Evolutionary conservation across 2,113 vertebrate genomes (phyloP).

Genomic region (Phoenicopterus ruber): DNA sequence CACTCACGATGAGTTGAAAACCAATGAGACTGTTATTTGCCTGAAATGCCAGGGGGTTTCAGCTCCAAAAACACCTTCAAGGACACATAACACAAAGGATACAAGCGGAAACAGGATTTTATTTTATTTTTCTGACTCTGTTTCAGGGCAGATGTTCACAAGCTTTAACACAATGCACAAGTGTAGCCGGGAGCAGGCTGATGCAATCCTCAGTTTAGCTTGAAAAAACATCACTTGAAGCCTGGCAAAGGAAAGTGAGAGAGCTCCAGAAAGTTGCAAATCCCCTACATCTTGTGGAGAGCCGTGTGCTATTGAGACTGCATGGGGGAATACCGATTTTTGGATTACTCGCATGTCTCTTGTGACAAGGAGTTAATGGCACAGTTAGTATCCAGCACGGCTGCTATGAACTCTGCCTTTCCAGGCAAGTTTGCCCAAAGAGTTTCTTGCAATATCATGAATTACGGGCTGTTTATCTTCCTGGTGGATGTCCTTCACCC

Average conservation of each 20-base stretch:
- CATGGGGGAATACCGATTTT: background rate
- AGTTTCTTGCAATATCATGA: background rate
- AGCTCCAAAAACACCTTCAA: background rate
- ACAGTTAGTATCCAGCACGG: background rate
- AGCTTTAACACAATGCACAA: too few relatives aligned
- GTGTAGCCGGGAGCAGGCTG: background rate
- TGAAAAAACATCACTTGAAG: background rate
- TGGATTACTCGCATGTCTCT: fast-evolving
- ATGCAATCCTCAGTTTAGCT: background rate
- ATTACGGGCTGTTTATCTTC: background rate
- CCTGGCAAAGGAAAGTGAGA: background rate
- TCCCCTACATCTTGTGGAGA: background rate
- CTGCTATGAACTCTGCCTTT: background rate
- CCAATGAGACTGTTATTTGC: background rate
- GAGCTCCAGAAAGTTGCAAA: background rate
- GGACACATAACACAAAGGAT: background rate
- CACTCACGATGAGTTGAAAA: background rate
- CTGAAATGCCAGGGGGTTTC: background rate
- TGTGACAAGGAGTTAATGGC: background rate
- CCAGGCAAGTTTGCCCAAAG: background rate
- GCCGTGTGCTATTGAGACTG: background rate
- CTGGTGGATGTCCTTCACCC: background rate
- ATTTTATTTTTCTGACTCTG: background rate
- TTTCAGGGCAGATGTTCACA: background rate
- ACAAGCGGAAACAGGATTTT: background rate